Evolutionary conservation across 2,888 invertebrate species (phyloP), one percentile per base, ranked within the genome.

Genomic region (Drosophila cognata): DNA sequence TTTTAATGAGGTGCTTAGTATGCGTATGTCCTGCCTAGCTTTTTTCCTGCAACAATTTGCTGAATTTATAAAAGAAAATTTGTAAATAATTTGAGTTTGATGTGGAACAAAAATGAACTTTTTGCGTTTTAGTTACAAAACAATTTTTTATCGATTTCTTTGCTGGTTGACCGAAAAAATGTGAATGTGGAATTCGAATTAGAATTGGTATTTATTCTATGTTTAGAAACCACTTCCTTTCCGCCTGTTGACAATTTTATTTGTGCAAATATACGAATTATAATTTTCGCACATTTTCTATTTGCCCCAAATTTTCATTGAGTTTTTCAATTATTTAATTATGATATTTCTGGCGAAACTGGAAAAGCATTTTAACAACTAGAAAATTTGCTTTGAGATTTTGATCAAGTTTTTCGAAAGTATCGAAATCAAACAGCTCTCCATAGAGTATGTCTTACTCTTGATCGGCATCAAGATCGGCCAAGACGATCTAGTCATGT

Each of bases 1-100:
- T 87, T 82, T 88, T 86, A 86, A 87, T 88, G 84, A 82, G 84
- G 71, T 74, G 77, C 77, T 85, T 79, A 78, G 74, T 70, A 79
- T 82, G 79, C 80, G 33, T 58, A 6, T 57, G 56, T 35, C 53
- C 56, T 41, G 33, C 18, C n/a, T 41, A 25, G 0, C 18, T 18
- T 51, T 29, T n/a, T n/a, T 11, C 11, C 1, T 11, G 18, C 8
- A 28, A 28, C 36, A 36, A 25, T 7, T 16, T 55, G 6, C n/a
- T 16, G 6, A 53, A 16, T 21, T 16, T 11, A 4, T 18, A 11
- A 36, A 36, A 4, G 13, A 52, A 31, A 31, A 52, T 52, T 2
- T n/a, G 0, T 1, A 31, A 52, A 21, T 52, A 52, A 55, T 55
- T n/a, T 36, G 25, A 25, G 8, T 16, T 46, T 46, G 16, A 46